Evolutionary conservation across 2,113 vertebrate genomes (phyloP).

Genomic region (Anhinga anhinga): DNA sequence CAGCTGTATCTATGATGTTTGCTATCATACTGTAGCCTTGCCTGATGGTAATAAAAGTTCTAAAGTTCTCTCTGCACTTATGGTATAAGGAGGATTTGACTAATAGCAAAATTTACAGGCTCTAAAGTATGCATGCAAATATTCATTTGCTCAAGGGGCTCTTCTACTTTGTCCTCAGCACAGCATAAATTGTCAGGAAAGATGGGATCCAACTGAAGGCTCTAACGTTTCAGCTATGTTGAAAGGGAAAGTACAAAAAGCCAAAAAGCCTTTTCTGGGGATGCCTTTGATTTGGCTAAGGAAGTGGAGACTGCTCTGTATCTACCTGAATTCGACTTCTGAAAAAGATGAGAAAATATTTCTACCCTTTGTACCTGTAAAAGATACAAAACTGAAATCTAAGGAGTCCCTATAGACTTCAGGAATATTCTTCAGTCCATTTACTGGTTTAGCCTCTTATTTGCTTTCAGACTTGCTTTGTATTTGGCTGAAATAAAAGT

Average conservation of each 20-base stretch:
- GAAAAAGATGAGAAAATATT: conserved; percentile 25
- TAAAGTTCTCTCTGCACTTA: background rate
- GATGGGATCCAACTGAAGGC: background rate
- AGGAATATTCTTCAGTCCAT: background rate
- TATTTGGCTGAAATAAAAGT: background rate
- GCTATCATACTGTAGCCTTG: background rate
- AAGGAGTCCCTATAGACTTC: background rate
- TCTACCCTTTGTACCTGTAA: conserved; percentile 9
- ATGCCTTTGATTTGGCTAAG: conserved; percentile 36
- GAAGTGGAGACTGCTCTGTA: background rate
- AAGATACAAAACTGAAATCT: conserved; percentile 16
- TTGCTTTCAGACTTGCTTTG: background rate
- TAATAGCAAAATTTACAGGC: background rate
- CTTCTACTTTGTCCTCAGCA: conserved; percentile 15
- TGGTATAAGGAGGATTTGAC: background rate
- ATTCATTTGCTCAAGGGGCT: background rate
- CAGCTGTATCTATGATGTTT: background rate
- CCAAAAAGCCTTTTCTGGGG: background rate
- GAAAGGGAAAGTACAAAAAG: conserved; percentile 17
- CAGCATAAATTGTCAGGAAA: conserved; percentile 4
- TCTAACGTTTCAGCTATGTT: conserved; percentile 28
- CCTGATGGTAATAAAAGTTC: background rate
- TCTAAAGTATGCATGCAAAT: background rate
- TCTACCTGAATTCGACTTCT: conserved; percentile 14
- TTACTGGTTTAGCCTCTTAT: background rate